Evolutionary conservation across 2,888 invertebrate species (phyloP).

Genomic region (Heliconius ismenius): DNA sequence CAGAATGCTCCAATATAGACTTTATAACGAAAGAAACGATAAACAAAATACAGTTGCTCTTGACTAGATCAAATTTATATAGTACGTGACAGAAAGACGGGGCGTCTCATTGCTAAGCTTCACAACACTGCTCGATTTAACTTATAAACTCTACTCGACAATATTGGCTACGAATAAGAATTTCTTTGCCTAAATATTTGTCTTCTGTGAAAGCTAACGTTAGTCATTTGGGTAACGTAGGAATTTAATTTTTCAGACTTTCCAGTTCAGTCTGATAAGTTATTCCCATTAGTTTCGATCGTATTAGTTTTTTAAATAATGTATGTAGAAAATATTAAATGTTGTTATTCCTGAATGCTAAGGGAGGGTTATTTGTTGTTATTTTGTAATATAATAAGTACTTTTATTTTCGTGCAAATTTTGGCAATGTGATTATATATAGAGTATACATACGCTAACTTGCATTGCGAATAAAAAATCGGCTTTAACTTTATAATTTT

Average conservation of each 20-base stretch:
- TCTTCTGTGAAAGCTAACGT: constrained; percentile 26
- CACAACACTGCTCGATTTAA: constrained; percentile 44
- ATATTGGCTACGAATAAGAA: constrained; percentile 43
- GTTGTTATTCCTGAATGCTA: too few relatives aligned
- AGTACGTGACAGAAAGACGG: constrained; percentile 45
- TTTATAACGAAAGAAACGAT: constrained; percentile 30
- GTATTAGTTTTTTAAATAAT: not conserved
- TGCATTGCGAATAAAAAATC: too few relatives aligned
- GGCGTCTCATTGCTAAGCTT: constrained; percentile 43
- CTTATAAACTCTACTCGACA: constrained; percentile 44
- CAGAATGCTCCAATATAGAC: constrained; percentile 12
- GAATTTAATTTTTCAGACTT: constrained; percentile 17
- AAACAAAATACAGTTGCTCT: constrained; percentile 38
- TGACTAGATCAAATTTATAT: constrained; percentile 47
- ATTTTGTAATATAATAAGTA: too few relatives aligned
- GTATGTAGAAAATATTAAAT: not conserved
- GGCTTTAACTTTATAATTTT: not conserved
- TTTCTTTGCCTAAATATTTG: constrained; percentile 40
- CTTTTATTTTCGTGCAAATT: too few relatives aligned
- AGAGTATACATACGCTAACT: too few relatives aligned
- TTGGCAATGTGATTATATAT: too few relatives aligned
- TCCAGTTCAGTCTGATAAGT: not conserved
- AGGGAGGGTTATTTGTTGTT: too few relatives aligned
- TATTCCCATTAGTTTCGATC: not conserved
- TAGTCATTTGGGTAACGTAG: constrained; percentile 19